These are phyloP conservation scores for Callionymus lyra DNA, from an alignment of 2,113 vertebrate species.

Conservation along the genomic window DNA sequence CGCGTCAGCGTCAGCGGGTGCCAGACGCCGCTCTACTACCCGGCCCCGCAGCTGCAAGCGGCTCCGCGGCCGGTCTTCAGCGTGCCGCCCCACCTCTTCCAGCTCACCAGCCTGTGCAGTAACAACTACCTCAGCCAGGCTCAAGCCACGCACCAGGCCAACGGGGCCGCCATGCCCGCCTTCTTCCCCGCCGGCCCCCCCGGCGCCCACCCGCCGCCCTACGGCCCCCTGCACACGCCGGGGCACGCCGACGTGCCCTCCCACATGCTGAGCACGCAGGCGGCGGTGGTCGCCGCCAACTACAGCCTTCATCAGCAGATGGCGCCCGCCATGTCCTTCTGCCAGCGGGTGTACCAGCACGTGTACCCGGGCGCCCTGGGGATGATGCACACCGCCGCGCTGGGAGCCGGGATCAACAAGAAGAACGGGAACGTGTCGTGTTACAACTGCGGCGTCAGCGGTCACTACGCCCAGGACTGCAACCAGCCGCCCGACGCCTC, in stretches of 20 bases:
- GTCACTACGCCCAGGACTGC: constrained; percentile 90
- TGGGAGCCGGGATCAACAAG: constrained; percentile 71
- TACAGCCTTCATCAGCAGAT: constrained; percentile 89
- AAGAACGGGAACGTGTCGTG: constrained; percentile 89
- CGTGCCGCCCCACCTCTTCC: constrained; percentile 74
- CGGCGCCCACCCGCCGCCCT: constrained; percentile 62
- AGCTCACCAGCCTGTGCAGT: constrained; percentile 81
- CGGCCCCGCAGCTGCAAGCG: constrained; percentile 64
- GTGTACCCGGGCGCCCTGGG: constrained; percentile 72
- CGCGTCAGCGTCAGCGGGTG: constrained; percentile 29
- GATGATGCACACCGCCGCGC: constrained; percentile 60
- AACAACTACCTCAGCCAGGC: constrained; percentile 91
- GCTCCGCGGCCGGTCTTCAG: constrained; percentile 81
- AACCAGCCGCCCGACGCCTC: constrained; percentile 86
- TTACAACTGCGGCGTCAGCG: constrained; percentile 88
- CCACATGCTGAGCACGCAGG: constrained; percentile 79
- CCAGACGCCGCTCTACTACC: constrained; percentile 75
- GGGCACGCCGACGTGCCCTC: constrained; percentile 57
- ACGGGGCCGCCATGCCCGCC: constrained; percentile 74
- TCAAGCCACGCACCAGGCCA: constrained; percentile 84
- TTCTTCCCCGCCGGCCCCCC: constrained; percentile 76
- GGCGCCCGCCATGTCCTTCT: constrained; percentile 75
- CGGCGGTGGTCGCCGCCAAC: constrained; percentile 29
- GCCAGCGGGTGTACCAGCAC: constrained; percentile 72
- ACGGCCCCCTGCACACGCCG: constrained; percentile 74